Percentiles rank a stretch among this genome's conserved stretches.
Evolutionary conservation across 2,113 vertebrate genomes (phyloP).

Genomic region (Carassius carassius): DNA sequence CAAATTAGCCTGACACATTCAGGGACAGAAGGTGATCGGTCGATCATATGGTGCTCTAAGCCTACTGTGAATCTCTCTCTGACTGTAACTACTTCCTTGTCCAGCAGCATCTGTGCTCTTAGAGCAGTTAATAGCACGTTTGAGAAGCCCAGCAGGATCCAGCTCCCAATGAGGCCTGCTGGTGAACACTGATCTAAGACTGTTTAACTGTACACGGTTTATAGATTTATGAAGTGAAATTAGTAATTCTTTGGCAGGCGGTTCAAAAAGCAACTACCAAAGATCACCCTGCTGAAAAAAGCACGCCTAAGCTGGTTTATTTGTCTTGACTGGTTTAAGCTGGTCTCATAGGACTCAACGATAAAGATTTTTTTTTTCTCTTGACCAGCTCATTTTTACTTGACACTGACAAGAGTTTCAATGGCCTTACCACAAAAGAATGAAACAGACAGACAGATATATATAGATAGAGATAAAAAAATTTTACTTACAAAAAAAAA

Average conservation of each 20-base stretch:
- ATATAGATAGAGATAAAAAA: too few relatives aligned
- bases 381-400: too few relatives aligned
- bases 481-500: too few relatives aligned
- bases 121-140: conserved; percentile 4
- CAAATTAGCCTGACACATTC: conserved; percentile 25
- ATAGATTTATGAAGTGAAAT: conserved; percentile 33
- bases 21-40: background rate
- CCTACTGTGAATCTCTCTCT: conserved; percentile 22
- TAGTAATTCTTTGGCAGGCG: background rate
- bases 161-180: background rate
- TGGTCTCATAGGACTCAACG: background rate
- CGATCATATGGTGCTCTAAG: background rate
- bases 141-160: conserved; percentile 10
- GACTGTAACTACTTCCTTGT: conserved; percentile 5
- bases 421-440: too few relatives aligned
- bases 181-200: background rate
- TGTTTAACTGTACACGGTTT: background rate
- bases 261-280: conserved; percentile 2
- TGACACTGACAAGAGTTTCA: too few relatives aligned
- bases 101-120: conserved; percentile 21
- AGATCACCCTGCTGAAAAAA: background rate
- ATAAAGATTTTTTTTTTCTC: too few relatives aligned
- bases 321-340: background rate
- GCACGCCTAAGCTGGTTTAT: background rate
- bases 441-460: too few relatives aligned